A percentile compares a stretch with the other conserved stretches of the same genome.
phyloP scores from a whole-genome alignment of 2,888 invertebrate species.

The Cryptus viduatorius region DNA sequence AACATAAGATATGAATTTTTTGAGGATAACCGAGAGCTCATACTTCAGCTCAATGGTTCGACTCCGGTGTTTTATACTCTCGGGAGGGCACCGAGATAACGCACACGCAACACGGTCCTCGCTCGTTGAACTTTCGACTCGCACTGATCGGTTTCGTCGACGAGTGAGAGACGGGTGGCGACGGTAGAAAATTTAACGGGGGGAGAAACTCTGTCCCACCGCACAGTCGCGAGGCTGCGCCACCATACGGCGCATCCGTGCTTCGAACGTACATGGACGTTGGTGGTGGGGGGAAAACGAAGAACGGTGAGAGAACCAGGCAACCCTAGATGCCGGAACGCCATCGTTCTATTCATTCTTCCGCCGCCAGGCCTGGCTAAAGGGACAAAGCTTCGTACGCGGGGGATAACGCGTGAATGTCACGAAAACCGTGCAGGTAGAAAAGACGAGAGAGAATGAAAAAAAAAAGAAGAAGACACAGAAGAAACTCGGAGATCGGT shows the following conservation, averaged over 20 bases:
- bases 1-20: slow-evolving; percentile 13
- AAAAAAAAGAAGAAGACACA: slow-evolving; percentile 42
- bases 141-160: slow-evolving; percentile 70
- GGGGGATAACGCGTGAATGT: slow-evolving; percentile 47
- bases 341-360: slow-evolving; percentile 68
- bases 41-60: slow-evolving; percentile 11
- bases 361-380: slow-evolving; percentile 56
- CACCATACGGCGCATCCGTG: slow-evolving; percentile 68
- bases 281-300: slow-evolving; percentile 7
- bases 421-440: slow-evolving; percentile 55
- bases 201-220: slow-evolving; percentile 41
- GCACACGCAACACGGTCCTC: slow-evolving; percentile 51
- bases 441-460: slow-evolving; percentile 41
- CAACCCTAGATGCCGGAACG: slow-evolving; percentile 64
- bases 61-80: slow-evolving; percentile 19
- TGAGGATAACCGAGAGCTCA: slow-evolving; percentile 33
- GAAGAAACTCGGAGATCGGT: slow-evolving; percentile 54
- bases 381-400: slow-evolving; percentile 63
- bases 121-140: slow-evolving; percentile 68
- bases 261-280: slow-evolving; percentile 9
- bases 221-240: slow-evolving; percentile 67
- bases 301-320: slow-evolving; percentile 23
- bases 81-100: neutral
- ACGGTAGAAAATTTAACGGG: slow-evolving; percentile 59
- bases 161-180: slow-evolving; percentile 69